Base-by-base conservation (phyloP, 2,888 invertebrate genomes). In the Eudemis profundana region DNA sequence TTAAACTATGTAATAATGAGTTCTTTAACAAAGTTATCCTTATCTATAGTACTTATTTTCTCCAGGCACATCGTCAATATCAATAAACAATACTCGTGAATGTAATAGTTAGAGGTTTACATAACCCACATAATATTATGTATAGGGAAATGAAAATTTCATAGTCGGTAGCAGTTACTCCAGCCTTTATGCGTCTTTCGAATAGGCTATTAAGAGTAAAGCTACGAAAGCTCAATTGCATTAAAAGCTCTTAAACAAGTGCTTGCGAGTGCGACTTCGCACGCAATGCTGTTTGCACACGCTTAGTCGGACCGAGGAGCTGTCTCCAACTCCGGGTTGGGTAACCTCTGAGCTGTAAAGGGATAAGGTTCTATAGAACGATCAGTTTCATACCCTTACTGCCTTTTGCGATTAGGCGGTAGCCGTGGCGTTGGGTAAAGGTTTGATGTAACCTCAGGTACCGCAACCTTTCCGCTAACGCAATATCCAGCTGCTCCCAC, bases 381-480 rank as follows among this genome's bases (percentile, higher is more conserved):
- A 7, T 27, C 7, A 27, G 27, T 27, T 27, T 5, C 7, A 27
- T 7, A 27, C 7, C 5, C 27, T 27, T 27, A 27, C 4, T 27
- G 7, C 27, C 27, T 27, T 27, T 27, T 27, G 27, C 5, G 4
- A 5, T 27, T 27, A 27, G 27, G 5, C 27, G 27, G 5, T 1
- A 27, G 42, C 36, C 4, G 19, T 14, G 38, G 15, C 42, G 81
- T 87, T 88, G 84, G 74, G 87, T 87, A 88, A 89, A 86, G 80
- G 78, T 82, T 84, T 85, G 85, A 89, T 87, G 89, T 89, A 89
- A 90, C 86, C 83, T 77, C 82, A 72, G 77, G 76, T 79, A 81
- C 82, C 81, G 84, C 86, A 89, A 88, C 87, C 87, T 90, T 86
- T 87, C 86, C 86, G 88, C 78, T 89, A 85, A 89, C 83, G 89